phyloP scores from a whole-genome alignment of 2,797 vertebrate genomes.

The Clamator glandarius region DNA sequence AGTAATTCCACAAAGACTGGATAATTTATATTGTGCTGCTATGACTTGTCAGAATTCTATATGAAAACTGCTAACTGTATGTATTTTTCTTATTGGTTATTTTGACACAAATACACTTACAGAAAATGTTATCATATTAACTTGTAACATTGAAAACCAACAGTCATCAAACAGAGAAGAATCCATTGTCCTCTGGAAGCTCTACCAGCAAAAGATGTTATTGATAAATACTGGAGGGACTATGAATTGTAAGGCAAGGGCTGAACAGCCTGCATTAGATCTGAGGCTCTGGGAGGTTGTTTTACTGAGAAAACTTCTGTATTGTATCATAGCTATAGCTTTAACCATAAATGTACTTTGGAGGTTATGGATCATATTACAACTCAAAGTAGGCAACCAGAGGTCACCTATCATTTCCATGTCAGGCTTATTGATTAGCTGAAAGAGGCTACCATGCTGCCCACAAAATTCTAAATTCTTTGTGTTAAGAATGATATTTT shows the following conservation, averaged over 20 bases:
- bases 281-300: neutral
- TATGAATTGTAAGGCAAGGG: neutral
- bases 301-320: conserved; percentile 22
- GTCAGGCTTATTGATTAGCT: neutral
- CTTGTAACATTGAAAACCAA: neutral
- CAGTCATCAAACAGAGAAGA: neutral
- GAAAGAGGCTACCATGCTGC: neutral
- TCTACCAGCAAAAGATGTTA: neutral
- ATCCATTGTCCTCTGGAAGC: neutral
- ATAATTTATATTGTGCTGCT: neutral
- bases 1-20: neutral
- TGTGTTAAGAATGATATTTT: conserved; percentile 28
- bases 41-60: neutral
- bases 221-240: neutral
- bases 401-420: neutral
- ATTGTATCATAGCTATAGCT: neutral
- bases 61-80: neutral
- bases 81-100: neutral
- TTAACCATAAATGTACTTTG: neutral
- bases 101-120: neutral
- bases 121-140: neutral
- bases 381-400: neutral
- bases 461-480: conserved; percentile 7
- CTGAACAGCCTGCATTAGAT: neutral
- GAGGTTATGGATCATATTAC: neutral